phyloP scores from a whole-genome alignment of 1,140 invertebrate species.

The Dreissena rostriformis region DNA sequence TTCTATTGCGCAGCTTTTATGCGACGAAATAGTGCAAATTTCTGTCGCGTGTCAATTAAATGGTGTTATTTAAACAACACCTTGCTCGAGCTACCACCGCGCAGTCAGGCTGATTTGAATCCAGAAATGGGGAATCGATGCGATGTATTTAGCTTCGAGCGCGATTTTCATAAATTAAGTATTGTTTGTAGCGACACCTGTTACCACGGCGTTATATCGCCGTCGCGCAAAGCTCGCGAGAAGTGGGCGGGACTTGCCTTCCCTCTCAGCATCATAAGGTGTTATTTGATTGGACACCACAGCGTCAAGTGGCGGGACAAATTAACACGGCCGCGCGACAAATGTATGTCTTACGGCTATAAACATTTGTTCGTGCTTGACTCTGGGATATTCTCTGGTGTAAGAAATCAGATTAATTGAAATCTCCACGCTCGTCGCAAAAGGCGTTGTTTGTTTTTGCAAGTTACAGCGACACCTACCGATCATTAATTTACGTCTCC shows the following conservation, averaged over 20 bases:
- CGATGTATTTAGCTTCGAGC: slow-evolving; percentile 8
- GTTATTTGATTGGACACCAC: slow-evolving; percentile 18
- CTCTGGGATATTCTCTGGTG: not conserved
- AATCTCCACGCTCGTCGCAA: not conserved
- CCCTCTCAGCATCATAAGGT: not conserved
- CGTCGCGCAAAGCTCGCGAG: slow-evolving; percentile 14
- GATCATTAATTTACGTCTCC: too few species aligned
- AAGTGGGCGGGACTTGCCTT: slow-evolving; percentile 33
- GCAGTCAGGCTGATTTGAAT: not conserved
- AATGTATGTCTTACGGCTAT: not conserved
- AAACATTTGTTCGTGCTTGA: slow-evolving; percentile 3
- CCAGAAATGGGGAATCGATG: slow-evolving; percentile 33
- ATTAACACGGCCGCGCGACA: not conserved
- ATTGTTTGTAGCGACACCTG: slow-evolving; percentile 45
- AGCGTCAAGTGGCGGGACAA: not conserved
- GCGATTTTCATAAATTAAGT: slow-evolving; percentile 37
- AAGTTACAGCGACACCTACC: too few species aligned
- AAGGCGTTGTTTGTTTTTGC: too few species aligned
- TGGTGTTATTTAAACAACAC: slow-evolving; percentile 19
- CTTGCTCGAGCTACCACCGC: slow-evolving; percentile 3
- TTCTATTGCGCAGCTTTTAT: slow-evolving; percentile 7
- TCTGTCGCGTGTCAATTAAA: not conserved
- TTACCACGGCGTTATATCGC: slow-evolving; percentile 33
- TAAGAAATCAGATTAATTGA: not conserved
- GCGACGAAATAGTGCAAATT: slow-evolving; percentile 6